Evolutionary conservation across 1,140 invertebrate species (phyloP), one percentile per base, ranked within the genome.

Genomic region (Matsumurasca onukii): DNA sequence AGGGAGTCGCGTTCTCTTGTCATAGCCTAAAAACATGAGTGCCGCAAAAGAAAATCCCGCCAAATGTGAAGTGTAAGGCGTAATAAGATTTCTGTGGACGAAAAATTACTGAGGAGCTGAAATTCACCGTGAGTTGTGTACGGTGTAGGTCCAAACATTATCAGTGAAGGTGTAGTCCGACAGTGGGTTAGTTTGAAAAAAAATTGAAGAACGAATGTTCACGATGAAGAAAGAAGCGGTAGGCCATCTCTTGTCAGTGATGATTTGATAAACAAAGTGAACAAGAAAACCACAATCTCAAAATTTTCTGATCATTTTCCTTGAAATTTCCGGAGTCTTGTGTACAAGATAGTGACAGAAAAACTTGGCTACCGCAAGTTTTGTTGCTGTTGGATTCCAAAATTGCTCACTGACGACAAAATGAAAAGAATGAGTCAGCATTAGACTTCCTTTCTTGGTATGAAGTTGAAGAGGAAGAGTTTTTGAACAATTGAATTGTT

Each of bases 131-230:
- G 49, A 52, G 22, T 52, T 52, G 49, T n/a, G 20, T 52, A 17
- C 34, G 49, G 49, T 52, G 5, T 52, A 52, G 49, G 49, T 24
- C 49, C 49, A 52, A 52, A 52, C 49, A 52, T 52, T 52, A n/a
- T 20, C 3, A 52, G 9, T 24, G 22, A 52, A 12, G 49, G 49
- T 5, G 9, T 52, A 52, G 49, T 15, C 49, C 20, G 20, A 5
- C 12, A 22, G 3, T 15, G 3, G 12, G 49, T 52, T 20, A 39
- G 17, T 5, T 39, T 39, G 17, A 22, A 52, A 52, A 12, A 52
- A 52, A 52, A 52, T 12, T 15, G 22, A 52, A 52, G 12, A 52
- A 5, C 49, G 22, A 15, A 15, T 3, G 22, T 15, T 20, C 3
- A 52, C 22, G 20, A 22, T 52, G 22, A 52, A 17, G 5, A 52